These are phyloP conservation scores for Neosilurus mollespiculum DNA, from an alignment of 2,797 vertebrate species.

Conservation along the genomic window DNA sequence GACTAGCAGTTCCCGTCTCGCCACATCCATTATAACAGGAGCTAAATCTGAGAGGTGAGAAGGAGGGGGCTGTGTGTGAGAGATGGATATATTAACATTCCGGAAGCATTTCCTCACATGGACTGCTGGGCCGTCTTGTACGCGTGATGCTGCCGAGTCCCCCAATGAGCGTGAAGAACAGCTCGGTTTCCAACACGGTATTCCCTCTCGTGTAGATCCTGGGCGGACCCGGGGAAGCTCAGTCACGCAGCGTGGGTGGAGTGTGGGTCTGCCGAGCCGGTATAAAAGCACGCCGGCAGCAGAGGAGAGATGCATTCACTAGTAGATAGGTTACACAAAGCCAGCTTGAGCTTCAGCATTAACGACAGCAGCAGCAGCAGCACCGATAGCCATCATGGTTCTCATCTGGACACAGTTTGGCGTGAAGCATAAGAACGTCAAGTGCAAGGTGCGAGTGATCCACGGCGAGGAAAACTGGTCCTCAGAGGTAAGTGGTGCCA, in stretches of 20 bases:
- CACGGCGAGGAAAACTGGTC: constrained; percentile 75
- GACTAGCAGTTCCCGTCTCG: constrained; percentile 23
- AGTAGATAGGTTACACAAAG: constrained; percentile 10
- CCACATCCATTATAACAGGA: constrained; percentile 31
- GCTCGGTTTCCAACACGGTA: constrained; percentile 63
- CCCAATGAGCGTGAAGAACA: constrained; percentile 64
- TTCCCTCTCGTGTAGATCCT: constrained; percentile 67
- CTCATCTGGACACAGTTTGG: constrained; percentile 82
- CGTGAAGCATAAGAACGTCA: constrained; percentile 78
- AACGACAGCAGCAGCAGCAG: constrained; percentile 6
- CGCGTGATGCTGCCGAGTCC: constrained; percentile 60
- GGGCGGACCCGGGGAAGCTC: constrained; percentile 74
- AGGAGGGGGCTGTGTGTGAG: constrained; percentile 22
- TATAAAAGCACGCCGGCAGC: constrained; percentile 60
- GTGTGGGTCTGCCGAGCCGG: constrained; percentile 58
- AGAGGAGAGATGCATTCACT: constrained; percentile 46
- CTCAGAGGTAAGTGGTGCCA: constrained; percentile 69
- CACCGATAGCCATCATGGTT: constrained; percentile 67
- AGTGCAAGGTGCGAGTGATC: constrained; percentile 78
- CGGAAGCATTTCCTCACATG: constrained; percentile 75
- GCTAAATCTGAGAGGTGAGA: constrained; percentile 34
- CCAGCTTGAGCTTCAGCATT: constrained; percentile 21
- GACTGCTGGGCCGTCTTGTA: constrained; percentile 72
- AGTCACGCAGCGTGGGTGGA: constrained; percentile 70
- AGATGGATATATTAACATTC: constrained; percentile 64